Evolutionary conservation across 2,113 vertebrate species (phyloP).

Genomic region (Chiloscyllium plagiosum): DNA sequence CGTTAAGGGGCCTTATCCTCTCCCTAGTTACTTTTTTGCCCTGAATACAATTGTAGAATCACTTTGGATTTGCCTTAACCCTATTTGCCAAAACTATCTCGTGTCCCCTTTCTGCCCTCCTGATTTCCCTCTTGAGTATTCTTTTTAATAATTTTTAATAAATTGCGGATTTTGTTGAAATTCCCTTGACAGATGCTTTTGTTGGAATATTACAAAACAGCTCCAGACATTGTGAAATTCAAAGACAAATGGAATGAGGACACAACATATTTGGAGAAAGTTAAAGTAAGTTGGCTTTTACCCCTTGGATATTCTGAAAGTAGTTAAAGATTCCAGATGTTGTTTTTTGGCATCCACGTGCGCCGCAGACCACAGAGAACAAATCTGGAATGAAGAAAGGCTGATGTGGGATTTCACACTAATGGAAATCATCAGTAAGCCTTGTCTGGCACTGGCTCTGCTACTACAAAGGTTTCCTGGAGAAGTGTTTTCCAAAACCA

Average conservation of each 20-base stretch:
- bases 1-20: too few relatives aligned
- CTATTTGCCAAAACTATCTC: too few relatives aligned
- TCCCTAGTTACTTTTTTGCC: too few relatives aligned
- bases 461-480: background rate
- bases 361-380: background rate
- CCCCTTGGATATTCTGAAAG: rapidly evolving
- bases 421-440: background rate
- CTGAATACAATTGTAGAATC: too few relatives aligned
- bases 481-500: background rate
- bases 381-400: background rate
- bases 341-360: background rate
- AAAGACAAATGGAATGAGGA: slow-evolving; percentile 82
- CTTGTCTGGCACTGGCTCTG: background rate
- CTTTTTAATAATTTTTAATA: background rate
- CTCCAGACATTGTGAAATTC: slow-evolving; percentile 82
- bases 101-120: too few relatives aligned
- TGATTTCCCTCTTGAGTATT: too few relatives aligned
- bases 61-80: too few relatives aligned
- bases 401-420: background rate
- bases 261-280: slow-evolving; percentile 84
- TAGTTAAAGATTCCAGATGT: slow-evolving; percentile 49
- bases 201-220: slow-evolving; percentile 81
- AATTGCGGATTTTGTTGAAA: background rate
- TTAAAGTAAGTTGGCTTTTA: slow-evolving; percentile 66
- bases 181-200: slow-evolving; percentile 68